phyloP scores from a whole-genome alignment of 2,888 invertebrate genomes.

The Euproctis similis region DNA sequence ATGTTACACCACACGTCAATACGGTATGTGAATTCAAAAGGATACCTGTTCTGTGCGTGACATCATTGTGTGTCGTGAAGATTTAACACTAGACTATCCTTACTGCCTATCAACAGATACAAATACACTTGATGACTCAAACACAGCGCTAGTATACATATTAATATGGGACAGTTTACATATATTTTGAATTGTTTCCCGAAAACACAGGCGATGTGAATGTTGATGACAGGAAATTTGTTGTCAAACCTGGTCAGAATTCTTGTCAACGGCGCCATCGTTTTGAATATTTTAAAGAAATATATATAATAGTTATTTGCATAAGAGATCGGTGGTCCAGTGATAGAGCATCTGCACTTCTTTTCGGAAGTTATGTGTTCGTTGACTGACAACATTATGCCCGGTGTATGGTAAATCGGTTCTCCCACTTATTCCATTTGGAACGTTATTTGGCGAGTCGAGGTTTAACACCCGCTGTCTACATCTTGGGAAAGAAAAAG shows the following conservation, averaged over 20 bases:
- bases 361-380: no score
- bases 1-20: constrained; percentile 20
- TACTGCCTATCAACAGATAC: constrained; percentile 18
- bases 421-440: no score
- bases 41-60: constrained; percentile 38
- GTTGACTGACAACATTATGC: no score
- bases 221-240: constrained; percentile 6
- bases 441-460: no score
- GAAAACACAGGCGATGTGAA: constrained; percentile 5
- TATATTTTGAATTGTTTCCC: constrained; percentile 5
- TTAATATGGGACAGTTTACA: constrained; percentile 1
- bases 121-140: constrained; percentile 16
- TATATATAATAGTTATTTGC: no score
- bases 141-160: constrained; percentile 2
- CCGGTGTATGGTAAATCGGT: no score
- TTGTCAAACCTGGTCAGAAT: background rate
- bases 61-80: constrained; percentile 46
- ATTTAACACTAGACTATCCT: constrained; percentile 36
- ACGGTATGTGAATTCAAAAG: constrained; percentile 56
- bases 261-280: background rate
- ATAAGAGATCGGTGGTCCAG: no score
- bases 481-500: no score
- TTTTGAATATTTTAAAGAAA: no score
- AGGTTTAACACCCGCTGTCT: no score
- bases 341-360: no score